Base-by-base conservation (phyloP, 2,113 vertebrate species). In the Cryptomyrus ogoouensis region DNA sequence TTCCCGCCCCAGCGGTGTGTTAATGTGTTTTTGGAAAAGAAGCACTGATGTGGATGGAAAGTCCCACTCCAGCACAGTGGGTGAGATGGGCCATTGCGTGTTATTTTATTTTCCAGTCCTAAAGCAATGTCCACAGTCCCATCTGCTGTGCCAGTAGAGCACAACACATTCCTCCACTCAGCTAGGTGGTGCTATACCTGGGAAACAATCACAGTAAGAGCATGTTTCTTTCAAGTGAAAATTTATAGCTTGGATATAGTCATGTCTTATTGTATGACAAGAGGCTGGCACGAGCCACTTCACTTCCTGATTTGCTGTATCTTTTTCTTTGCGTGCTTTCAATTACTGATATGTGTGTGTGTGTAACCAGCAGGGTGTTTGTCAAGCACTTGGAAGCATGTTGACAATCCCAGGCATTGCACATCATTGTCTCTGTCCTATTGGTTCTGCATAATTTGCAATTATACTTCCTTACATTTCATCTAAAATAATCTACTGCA, bases 21-120 rank as follows among this genome's bases (percentile, higher is more conserved):
- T 53, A 52, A 53, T 87, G n/a, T 87, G 85, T 87, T 87, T 87
- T 87, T 87, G 85, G 85, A 87, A 87, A 31, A 87, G 85, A 53
- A 87, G 24, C 27, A 53, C 17, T 87, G 21, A 84, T 84, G 50
- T 53, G 47, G 31, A 53, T 87, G 85, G 85, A 87, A 87, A 87
- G 31, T 53, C 85, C 50, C 44, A 7, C 5, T 35, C 50, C 39
- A 2, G 27, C 85, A 47, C 35, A 50, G 56, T 35, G 50, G 85
- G 49, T n/a, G 77, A 19, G 49, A 12, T 27, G 47, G 47, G 47
- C 10, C 46, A 2, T 70, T 52, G 84, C n/a, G 50, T 42, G 47
- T 35, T 31, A 35, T 87, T 87, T 53, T 35, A 87, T 47, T 87
- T 53, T 87, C 49, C 85, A 87, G 50, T 15, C 24, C 13, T 53